These are phyloP conservation scores for Antennarius striatus DNA, from an alignment of 2,113 vertebrate genomes.

Conservation along the genomic window DNA sequence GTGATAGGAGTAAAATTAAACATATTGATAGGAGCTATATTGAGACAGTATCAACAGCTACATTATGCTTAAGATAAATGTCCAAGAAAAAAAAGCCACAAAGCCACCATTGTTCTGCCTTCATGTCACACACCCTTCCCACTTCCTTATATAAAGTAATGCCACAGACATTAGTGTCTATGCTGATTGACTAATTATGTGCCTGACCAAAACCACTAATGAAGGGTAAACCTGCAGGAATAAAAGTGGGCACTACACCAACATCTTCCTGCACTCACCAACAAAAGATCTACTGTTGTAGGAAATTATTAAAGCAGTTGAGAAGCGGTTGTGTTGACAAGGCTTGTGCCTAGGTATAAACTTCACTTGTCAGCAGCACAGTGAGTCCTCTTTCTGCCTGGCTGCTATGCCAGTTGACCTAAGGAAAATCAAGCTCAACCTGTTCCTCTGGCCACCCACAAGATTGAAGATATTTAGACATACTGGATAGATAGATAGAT, in stretches of 20 bases:
- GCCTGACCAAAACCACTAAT: slow-evolving; percentile 44
- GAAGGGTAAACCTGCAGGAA: slow-evolving; percentile 53
- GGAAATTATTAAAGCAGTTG: slow-evolving; percentile 59
- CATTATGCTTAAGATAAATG: slow-evolving; percentile 53
- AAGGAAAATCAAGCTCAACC: slow-evolving; percentile 72
- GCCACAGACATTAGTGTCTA: slow-evolving; percentile 50
- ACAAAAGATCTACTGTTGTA: slow-evolving; percentile 76
- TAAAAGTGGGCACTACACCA: slow-evolving; percentile 35
- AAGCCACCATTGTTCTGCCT: slow-evolving; percentile 69
- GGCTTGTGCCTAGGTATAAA: slow-evolving; percentile 57
- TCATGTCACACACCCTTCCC: slow-evolving; percentile 52
- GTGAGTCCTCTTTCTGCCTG: slow-evolving; percentile 50
- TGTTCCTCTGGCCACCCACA: slow-evolving; percentile 57
- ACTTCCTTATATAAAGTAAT: slow-evolving; percentile 66
- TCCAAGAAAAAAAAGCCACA: slow-evolving; percentile 44
- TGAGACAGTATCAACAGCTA: slow-evolving; percentile 39
- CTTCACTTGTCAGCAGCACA: slow-evolving; percentile 66
- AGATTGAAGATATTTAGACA: slow-evolving; percentile 31
- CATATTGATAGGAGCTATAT: slow-evolving; percentile 17
- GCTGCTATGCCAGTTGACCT: slow-evolving; percentile 64
- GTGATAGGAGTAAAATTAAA: slow-evolving; percentile 33
- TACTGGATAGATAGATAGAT: too few relatives aligned
- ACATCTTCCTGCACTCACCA: slow-evolving; percentile 42
- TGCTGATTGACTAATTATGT: slow-evolving; percentile 48
- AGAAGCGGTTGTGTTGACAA: slow-evolving; percentile 60